A percentile compares a stretch with the other conserved stretches of the same genome.
Conservation (phyloP, 1,140 invertebrate species). For the Hylyphantes graminicola region DNA sequence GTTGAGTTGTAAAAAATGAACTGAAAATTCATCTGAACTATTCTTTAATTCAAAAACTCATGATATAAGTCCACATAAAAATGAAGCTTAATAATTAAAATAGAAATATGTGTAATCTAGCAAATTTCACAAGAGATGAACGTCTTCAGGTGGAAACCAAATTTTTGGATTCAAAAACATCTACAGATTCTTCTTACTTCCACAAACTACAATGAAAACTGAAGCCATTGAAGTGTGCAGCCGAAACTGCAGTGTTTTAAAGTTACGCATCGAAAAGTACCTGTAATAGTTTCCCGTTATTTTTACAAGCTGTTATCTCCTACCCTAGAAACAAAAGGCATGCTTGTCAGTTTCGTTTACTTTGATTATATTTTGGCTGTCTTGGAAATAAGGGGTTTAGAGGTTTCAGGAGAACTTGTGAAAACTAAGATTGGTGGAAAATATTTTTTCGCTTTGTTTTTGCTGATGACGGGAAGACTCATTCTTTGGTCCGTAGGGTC, state of each 20-base stretch:
- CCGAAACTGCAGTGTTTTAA: background rate
- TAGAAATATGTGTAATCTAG: too few species aligned
- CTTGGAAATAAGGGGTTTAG: background rate
- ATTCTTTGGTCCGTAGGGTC: too few species aligned
- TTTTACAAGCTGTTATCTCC: slow-evolving; percentile 27
- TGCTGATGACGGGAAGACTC: background rate
- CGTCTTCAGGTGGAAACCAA: too few species aligned
- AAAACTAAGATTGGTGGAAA: background rate
- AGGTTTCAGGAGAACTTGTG: background rate
- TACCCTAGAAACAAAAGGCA: slow-evolving; percentile 17
- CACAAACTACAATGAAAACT: background rate
- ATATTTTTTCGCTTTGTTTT: background rate
- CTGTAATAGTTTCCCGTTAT: slow-evolving; percentile 15
- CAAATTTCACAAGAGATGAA: too few species aligned
- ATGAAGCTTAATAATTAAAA: too few species aligned
- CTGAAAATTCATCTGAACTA: too few species aligned
- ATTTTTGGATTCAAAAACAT: too few species aligned
- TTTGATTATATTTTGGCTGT: background rate
- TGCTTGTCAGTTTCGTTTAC: background rate
- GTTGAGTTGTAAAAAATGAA: too few species aligned
- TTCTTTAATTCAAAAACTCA: too few species aligned
- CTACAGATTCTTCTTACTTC: too few species aligned
- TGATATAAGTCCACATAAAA: too few species aligned
- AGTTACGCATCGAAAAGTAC: slow-evolving; percentile 31
- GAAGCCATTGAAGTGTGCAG: slow-evolving; percentile 9